phyloP scores from a whole-genome alignment of 2,888 invertebrate genomes.

The Ornithoptera alexandrae region DNA sequence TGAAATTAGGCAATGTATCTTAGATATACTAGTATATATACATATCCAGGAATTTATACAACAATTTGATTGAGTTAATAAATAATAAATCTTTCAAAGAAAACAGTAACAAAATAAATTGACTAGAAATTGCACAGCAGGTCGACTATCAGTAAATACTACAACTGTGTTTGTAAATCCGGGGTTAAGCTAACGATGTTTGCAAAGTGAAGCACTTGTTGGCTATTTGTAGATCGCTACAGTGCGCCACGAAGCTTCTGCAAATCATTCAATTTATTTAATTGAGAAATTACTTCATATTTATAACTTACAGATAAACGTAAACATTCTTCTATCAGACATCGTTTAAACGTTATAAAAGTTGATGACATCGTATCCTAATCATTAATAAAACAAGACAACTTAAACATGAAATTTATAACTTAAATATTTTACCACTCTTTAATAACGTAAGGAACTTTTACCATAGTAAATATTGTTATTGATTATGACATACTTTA shows the following conservation, averaged over 20 bases:
- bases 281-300: not conserved
- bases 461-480: not conserved
- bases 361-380: too few species aligned
- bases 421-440: not conserved
- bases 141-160: not conserved
- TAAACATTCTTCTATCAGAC: not conserved
- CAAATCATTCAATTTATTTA: not conserved
- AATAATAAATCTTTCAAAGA: not conserved
- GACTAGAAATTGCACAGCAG: not conserved
- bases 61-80: not conserved
- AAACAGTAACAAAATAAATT: not conserved
- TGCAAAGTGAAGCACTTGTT: not conserved
- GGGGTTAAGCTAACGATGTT: conserved; percentile 2
- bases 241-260: not conserved
- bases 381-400: too few species aligned
- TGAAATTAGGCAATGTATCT: not conserved
- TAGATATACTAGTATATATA: not conserved
- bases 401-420: not conserved
- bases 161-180: not conserved
- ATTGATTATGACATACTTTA: not conserved
- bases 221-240: not conserved
- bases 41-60: not conserved
- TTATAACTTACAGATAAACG: not conserved
- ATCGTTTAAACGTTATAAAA: not conserved
- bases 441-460: not conserved